Evolutionary conservation across 2,113 vertebrate species (phyloP).

Genomic region (Tapirus terrestris): DNA sequence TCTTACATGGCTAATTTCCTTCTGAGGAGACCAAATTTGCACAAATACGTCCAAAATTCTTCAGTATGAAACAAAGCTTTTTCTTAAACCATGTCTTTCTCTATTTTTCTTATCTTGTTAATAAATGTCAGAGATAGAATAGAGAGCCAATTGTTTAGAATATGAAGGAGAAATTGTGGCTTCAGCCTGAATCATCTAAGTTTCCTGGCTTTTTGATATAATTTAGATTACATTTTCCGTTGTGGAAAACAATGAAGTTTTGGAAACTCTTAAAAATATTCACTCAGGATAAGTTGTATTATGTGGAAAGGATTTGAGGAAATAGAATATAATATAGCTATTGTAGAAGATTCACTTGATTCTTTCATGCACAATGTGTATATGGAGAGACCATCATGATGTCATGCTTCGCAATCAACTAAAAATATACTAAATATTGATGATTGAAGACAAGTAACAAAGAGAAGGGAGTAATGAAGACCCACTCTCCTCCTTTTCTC

Average conservation of each 20-base stretch:
- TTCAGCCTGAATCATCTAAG: background rate
- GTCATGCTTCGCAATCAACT: background rate
- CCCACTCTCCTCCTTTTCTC: background rate
- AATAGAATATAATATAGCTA: background rate
- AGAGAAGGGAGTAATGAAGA: background rate
- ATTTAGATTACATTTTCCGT: slow-evolving; percentile 33
- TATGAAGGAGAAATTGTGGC: background rate
- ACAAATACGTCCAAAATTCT: background rate
- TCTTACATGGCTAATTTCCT: background rate
- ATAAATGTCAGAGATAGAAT: background rate
- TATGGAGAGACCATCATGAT: background rate
- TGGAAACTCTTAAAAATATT: slow-evolving; percentile 29
- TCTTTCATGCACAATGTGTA: background rate
- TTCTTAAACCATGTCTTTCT: background rate
- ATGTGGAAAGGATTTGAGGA: background rate
- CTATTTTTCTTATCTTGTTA: background rate
- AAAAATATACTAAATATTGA: background rate
- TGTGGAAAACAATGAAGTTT: slow-evolving; percentile 10
- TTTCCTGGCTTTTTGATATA: slow-evolving; percentile 46
- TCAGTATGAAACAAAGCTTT: background rate
- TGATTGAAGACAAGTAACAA: background rate
- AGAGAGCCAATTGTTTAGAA: background rate
- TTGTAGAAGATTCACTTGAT: background rate
- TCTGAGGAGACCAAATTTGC: background rate
- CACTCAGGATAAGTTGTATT: background rate